Conservation (phyloP, 2,113 vertebrate species). For the Notechis scutatus region DNA sequence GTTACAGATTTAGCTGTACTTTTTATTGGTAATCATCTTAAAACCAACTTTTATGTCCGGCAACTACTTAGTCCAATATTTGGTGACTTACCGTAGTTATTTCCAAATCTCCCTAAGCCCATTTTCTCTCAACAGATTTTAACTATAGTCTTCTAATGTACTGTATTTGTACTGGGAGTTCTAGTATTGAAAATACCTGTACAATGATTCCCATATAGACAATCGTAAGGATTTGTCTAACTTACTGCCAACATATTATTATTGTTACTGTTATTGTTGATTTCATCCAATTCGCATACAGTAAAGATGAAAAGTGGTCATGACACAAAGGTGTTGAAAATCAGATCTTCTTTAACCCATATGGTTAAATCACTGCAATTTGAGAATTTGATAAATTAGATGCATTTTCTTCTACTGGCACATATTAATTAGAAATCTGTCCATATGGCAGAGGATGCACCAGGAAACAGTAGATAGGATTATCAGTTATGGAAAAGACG, state of each 20-base stretch:
- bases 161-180: background rate
- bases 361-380: background rate
- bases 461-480: background rate
- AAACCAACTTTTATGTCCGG: background rate
- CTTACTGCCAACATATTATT: background rate
- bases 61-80: background rate
- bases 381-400: background rate
- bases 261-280: background rate
- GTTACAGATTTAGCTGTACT: background rate
- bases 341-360: background rate
- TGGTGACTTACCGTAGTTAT: background rate
- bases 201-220: background rate
- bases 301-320: background rate
- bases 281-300: background rate
- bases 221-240: conserved; percentile 8
- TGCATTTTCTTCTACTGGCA: background rate
- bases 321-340: background rate
- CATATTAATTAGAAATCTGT: conserved; percentile 1
- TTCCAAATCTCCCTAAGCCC: background rate
- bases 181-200: background rate
- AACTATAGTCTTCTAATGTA: background rate
- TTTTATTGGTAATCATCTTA: background rate
- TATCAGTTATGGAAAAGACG: background rate
- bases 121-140: conserved; percentile 3
- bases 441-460: background rate